Base-by-base conservation (phyloP, 2,888 invertebrate species). In the Chrysodeixis includens region DNA sequence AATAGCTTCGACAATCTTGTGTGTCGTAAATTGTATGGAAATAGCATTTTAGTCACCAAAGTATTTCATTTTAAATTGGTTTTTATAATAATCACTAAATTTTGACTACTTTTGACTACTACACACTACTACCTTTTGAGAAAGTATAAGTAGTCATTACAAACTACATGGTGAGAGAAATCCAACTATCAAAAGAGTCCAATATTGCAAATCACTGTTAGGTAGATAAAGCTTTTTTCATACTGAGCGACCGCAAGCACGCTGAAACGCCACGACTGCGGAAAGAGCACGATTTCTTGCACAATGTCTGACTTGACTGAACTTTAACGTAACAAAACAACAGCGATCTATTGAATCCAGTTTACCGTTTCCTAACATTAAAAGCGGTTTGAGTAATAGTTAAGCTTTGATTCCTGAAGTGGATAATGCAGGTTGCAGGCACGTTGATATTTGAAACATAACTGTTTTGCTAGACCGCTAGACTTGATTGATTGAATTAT, bases 401-500 rank as follows among this genome's bases (percentile, higher is more conserved):
- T 2, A 10, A 32, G 10, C 14, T 35, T 35, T 35, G 12, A 35
- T 35, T 40, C 6, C 40, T n/a, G 1, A 1, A 40, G 5, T 40
- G 14, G 7, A n/a, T n/a, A 40, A 40, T 40, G n/a, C 40, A 0
- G n/a, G 14, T n/a, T n/a, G n/a, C n/a, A n/a, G n/a, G n/a, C n/a
- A n/a, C n/a, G n/a, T n/a, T n/a, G n/a, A n/a, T n/a, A 40, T 40
- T 40, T 40, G 12, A 40, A 40, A 40, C n/a, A 5, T 40, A 40
- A 40, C 40, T 40, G 40, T 40, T 40, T 1, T 4, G 35, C 4
- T 6, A 6, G 40, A 40, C 40, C 40, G n/a, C 40, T 40, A 40
- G 40, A 40, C 40, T 40, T n/a, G n/a, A 40, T 40, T 40, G 40
- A 40, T 40, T 40, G 40, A n/a, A 40, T n/a, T n/a, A 40, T 40